Conservation (phyloP, 2,888 invertebrate genomes). For the Polydrusus pterygomalis region DNA sequence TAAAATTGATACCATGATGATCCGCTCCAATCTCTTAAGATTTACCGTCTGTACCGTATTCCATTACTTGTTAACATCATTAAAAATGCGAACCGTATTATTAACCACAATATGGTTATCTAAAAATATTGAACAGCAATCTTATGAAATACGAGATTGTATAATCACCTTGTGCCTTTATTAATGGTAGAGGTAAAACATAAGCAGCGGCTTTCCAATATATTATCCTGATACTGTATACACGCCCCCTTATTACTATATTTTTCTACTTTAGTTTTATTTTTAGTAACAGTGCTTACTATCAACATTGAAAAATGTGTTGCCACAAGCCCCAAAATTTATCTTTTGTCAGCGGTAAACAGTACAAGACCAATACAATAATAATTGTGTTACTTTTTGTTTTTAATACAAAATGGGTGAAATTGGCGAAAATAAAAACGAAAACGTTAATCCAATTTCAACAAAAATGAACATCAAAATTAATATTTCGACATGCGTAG, state of each 20-base stretch:
- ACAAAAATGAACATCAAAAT: too few species aligned
- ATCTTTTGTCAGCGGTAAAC: background rate
- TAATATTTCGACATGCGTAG: too few species aligned
- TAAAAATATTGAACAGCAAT: constrained; percentile 56
- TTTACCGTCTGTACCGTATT: constrained; percentile 54
- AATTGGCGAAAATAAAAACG: too few species aligned
- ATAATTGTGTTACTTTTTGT: too few species aligned
- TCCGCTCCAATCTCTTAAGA: constrained; percentile 58
- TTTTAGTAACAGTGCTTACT: constrained; percentile 7
- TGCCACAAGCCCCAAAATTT: constrained; percentile 1
- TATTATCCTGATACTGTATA: constrained; percentile 45
- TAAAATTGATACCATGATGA: constrained; percentile 71
- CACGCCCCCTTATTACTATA: constrained; percentile 54
- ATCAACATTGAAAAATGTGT: background rate
- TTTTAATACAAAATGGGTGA: too few species aligned
- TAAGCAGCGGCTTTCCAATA: constrained; percentile 45
- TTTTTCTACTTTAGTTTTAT: constrained; percentile 42
- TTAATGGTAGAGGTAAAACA: constrained; percentile 52
- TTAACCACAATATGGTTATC: constrained; percentile 56
- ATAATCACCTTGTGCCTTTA: constrained; percentile 55
- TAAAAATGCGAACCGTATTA: constrained; percentile 56
- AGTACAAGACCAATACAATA: too few species aligned
- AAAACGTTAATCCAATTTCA: too few species aligned
- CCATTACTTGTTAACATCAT: constrained; percentile 58
- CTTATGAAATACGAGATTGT: constrained; percentile 57